Base-by-base conservation (phyloP, 2,888 invertebrate species). In the Baronia brevicornis region DNA sequence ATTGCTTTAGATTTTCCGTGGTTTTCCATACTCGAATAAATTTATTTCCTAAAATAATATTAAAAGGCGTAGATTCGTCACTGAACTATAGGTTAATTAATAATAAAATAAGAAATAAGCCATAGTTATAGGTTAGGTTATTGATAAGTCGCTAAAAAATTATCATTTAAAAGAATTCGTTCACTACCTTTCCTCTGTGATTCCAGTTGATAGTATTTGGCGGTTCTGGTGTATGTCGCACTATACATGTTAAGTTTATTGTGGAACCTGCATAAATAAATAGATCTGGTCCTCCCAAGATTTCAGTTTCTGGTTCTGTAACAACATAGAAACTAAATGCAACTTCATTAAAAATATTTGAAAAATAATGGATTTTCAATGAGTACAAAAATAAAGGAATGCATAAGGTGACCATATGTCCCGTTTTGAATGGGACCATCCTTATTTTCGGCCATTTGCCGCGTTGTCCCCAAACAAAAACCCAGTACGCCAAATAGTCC, bases 261-360 rank as follows among this genome's bases (percentile, higher is more conserved):
- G 94, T 95, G 48, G 94, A 94, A 21, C 94, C 94, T 54, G 90
- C 90, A 78, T 94, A 93, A 71, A 94, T 93, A 75, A 90, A 93
- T 52, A 94, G 73, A 66, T 94, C 94, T 14, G 92, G 90, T 23
- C 92, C 92, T 18, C 94, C 94, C 51, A 91, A 75, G 53, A 94
- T 90, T 73, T 92, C 91, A 24, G 94, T 94, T 55, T 92, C 88
- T 33, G 94, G 93, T 66, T 94, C 94, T 94, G 64, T 2, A 36
- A 36, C 8, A 25, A 24, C 10, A 5, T 7, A 29, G 19, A 17
- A 6, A 5, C 7, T n/a, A 22, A 10, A 8, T 11, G 10, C 14
- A 20, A 13, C 6, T 20, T 12, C 4, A 7, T 1, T 9, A 28
- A 18, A 19, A 5, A 24, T 6, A 24, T 3, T 8, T 7, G n/a